These are phyloP conservation scores for Anaspis maculata DNA, from an alignment of 2,888 invertebrate genomes.

Conservation along the genomic window DNA sequence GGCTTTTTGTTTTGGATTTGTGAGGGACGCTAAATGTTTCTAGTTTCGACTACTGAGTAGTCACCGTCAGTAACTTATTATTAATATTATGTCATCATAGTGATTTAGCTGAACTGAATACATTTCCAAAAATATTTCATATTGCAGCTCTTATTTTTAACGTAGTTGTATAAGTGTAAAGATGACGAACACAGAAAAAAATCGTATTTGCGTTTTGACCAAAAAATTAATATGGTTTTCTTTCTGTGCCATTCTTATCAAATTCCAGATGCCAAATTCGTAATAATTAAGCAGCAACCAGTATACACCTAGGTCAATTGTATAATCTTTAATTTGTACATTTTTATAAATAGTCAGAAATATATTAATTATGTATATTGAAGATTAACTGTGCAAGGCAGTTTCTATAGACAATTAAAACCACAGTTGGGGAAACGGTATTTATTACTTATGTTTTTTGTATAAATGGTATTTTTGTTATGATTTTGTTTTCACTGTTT, in stretches of 20 bases:
- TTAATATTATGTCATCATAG: slow-evolving; percentile 1
- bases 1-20: too few relatives aligned
- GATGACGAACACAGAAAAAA: too few relatives aligned
- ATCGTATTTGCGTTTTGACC: too few relatives aligned
- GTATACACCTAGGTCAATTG: slow-evolving; percentile 11
- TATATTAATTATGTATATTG: too few relatives aligned
- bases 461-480: slow-evolving; percentile 11
- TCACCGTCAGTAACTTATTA: slow-evolving; percentile 12
- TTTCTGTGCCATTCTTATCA: too few relatives aligned
- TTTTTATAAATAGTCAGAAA: slow-evolving; percentile 6
- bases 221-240: too few relatives aligned
- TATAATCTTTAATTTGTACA: slow-evolving; percentile 12
- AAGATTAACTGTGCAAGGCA: too few relatives aligned
- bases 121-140: background rate
- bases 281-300: slow-evolving; percentile 8
- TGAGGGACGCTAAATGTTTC: too few relatives aligned
- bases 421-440: slow-evolving; percentile 9
- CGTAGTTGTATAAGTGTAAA: slow-evolving; percentile 2
- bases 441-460: slow-evolving; percentile 13
- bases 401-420: slow-evolving; percentile 2
- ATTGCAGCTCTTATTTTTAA: slow-evolving; percentile 11
- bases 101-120: slow-evolving; percentile 15
- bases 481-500: slow-evolving; percentile 6
- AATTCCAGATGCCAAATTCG: slow-evolving; percentile 11
- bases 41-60: slow-evolving; percentile 14